Evolutionary conservation across 2,888 invertebrate genomes (phyloP), one percentile per base, ranked within the genome.

Genomic region (Uropetala carovei): DNA sequence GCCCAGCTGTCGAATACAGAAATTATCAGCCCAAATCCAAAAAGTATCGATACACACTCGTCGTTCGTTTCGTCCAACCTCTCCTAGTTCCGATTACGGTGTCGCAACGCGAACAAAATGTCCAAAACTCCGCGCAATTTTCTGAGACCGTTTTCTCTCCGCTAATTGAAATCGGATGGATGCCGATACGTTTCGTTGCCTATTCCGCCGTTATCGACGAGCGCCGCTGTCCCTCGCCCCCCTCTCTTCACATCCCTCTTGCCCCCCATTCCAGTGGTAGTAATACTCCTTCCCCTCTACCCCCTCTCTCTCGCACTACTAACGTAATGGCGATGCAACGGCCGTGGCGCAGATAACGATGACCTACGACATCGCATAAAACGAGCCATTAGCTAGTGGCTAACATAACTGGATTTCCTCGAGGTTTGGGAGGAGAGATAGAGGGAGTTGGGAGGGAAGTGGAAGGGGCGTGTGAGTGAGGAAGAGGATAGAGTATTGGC

Each of bases 91-190:
- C 43, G 43, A 43, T 43, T 43, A 43, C 43, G 43, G 43, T 1
- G 43, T 43, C 43, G 43, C 43, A 5, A 43, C 43, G 43, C 43
- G 43, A 43, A 43, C 43, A 22, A 75, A 75, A 27, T 27, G 22
- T 27, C 27, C 27, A 7, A 75, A 75, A 89, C 43, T 83, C 83
- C 57, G 89, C n/a, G 30, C 64, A 68, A 68, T 89, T 89, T 86
- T 64, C 60, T 64, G 11, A 30, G 43, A 14, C 64, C 89, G 4
- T 75, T 30, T 64, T 43, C 27, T 82, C 82, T 0, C 27, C 89
- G 89, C 89, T 89, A 89, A 89, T 89, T 89, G 89, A 89, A 68
- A 89, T 89, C 89, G 89, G 64, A 89, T 89, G 64, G 56, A 14
- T 64, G 13, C 64, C 89, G 43, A 64, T 89, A 64, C 64, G 89